Percentiles rank a stretch among this genome's conserved stretches.
Evolutionary conservation across 2,797 vertebrate species (phyloP).

Genomic region (Malurus splendens): DNA sequence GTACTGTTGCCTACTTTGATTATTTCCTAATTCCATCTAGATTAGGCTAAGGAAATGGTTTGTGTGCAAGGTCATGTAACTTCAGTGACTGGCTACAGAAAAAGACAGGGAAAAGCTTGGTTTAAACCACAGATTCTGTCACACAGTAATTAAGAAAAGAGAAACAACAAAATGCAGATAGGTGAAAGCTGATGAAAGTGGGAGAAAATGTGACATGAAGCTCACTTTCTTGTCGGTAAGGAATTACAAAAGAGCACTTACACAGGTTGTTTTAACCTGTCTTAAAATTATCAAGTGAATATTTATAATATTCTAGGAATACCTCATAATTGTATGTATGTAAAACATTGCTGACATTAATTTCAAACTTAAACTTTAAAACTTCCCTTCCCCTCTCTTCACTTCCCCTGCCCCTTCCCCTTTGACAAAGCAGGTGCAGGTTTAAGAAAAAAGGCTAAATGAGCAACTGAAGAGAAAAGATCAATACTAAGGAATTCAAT

Average conservation of each 20-base stretch:
- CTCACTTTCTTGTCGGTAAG: neutral
- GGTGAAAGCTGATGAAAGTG: neutral
- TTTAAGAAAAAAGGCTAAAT: conserved; percentile 25
- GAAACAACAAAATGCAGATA: neutral
- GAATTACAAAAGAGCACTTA: neutral
- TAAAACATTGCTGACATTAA: neutral
- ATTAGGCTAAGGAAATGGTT: neutral
- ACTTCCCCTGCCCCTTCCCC: neutral
- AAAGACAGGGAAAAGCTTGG: neutral
- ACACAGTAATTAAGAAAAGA: neutral
- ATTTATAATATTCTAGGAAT: neutral
- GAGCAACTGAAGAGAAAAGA: conserved; percentile 8
- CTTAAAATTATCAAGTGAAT: neutral
- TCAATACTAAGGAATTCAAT: conserved; percentile 45
- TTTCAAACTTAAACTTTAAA: neutral
- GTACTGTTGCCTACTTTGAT: neutral
- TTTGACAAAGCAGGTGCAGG: neutral
- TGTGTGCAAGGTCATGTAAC: neutral
- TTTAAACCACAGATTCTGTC: neutral
- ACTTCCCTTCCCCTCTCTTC: neutral
- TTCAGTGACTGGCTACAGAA: neutral
- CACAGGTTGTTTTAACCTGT: neutral
- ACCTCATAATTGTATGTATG: neutral
- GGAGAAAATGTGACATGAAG: neutral
- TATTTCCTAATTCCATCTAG: neutral